Evolutionary conservation across 2,888 invertebrate species (phyloP).

Genomic region (Epinotia ramella): DNA sequence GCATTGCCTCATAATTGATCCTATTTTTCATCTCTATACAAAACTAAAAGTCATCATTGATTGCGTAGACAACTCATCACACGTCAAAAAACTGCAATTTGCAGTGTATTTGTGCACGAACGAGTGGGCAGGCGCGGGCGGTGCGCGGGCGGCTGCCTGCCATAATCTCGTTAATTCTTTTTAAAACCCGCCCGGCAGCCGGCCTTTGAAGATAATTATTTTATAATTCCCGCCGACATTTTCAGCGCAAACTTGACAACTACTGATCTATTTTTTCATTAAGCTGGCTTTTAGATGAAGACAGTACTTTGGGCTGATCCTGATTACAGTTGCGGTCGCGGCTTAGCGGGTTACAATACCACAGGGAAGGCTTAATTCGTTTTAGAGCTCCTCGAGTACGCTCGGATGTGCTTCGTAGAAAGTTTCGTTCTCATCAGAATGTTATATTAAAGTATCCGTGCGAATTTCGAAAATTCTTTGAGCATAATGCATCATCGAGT

Average conservation of each 20-base stretch:
- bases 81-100: neutral
- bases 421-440: neutral
- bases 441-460: neutral
- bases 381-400: neutral
- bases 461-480: too few species aligned
- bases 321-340: conserved; percentile 12
- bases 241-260: neutral
- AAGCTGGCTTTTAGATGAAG: neutral
- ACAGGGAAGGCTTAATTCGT: neutral
- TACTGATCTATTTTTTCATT: conserved; percentile 12
- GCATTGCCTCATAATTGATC: too few species aligned
- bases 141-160: neutral
- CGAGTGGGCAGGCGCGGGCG: neutral
- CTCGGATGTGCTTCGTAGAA: neutral
- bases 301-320: conserved; percentile 24
- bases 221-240: conserved; percentile 16
- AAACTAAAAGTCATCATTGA: neutral
- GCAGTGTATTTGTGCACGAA: neutral
- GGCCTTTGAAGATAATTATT: conserved; percentile 34
- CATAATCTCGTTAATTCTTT: conserved; percentile 36
- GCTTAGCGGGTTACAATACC: neutral
- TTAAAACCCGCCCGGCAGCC: conserved; percentile 10
- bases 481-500: too few species aligned
- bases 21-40: too few species aligned
- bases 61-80: neutral